Conservation (phyloP, 1,140 invertebrate species). For the Drosophila littoralis region DNA sequence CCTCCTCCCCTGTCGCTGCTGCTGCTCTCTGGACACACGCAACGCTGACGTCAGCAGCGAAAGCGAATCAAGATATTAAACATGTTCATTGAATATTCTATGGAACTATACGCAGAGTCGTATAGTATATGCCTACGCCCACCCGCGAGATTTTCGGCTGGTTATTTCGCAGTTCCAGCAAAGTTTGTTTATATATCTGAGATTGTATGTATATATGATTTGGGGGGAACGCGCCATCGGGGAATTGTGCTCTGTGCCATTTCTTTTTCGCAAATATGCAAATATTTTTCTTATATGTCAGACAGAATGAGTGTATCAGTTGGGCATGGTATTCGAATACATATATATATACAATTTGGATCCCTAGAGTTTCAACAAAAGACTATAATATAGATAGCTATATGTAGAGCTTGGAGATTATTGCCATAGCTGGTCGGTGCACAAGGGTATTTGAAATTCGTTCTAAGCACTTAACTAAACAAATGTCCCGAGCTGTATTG, state of each 20-base stretch:
- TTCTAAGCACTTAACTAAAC: background rate
- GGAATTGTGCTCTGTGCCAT: slow-evolving; percentile 44
- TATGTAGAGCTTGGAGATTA: background rate
- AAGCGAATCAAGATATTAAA: slow-evolving; percentile 30
- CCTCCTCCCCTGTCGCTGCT: background rate
- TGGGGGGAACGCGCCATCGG: slow-evolving; percentile 45
- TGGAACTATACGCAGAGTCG: slow-evolving; percentile 48
- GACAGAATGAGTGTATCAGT: slow-evolving; percentile 20
- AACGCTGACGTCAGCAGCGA: slow-evolving; percentile 66
- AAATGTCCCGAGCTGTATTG: background rate
- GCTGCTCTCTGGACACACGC: slow-evolving; percentile 19
- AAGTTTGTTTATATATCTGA: slow-evolving; percentile 36
- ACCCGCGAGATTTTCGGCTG: slow-evolving; percentile 41
- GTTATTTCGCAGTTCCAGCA: slow-evolving; percentile 52
- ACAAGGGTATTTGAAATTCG: slow-evolving; percentile 7
- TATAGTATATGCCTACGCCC: slow-evolving; percentile 48
- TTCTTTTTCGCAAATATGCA: slow-evolving; percentile 42
- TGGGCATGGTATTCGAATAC: slow-evolving; percentile 1
- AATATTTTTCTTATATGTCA: background rate
- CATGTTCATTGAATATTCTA: slow-evolving; percentile 55
- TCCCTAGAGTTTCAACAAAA: background rate
- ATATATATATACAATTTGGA: background rate
- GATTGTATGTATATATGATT: slow-evolving; percentile 27
- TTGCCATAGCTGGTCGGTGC: background rate
- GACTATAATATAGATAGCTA: background rate